These are phyloP conservation scores for Andrena haemorrhoa DNA, from an alignment of 2,888 invertebrate genomes.

Conservation along the genomic window DNA sequence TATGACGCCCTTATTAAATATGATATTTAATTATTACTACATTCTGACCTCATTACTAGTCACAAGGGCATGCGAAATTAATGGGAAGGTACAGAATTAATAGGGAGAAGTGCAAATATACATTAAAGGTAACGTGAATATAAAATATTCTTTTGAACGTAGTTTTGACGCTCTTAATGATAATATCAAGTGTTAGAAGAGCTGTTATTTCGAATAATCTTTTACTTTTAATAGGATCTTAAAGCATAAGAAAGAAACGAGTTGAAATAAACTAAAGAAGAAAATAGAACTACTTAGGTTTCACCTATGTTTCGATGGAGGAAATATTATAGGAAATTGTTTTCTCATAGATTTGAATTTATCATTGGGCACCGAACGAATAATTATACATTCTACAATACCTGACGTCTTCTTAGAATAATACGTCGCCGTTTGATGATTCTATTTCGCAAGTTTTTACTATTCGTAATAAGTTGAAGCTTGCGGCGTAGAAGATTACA, in stretches of 20 bases:
- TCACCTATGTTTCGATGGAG: background rate
- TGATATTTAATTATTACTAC: slow-evolving; percentile 36
- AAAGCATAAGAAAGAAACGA: background rate
- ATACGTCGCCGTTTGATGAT: slow-evolving; percentile 28
- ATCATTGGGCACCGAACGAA: slow-evolving; percentile 12
- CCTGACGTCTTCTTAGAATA: slow-evolving; percentile 5
- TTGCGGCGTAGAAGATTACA: slow-evolving; percentile 35
- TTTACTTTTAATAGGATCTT: too few relatives aligned
- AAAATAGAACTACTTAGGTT: background rate
- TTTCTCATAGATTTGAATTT: background rate
- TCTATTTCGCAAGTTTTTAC: slow-evolving; percentile 38
- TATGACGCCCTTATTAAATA: background rate
- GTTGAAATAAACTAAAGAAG: background rate
- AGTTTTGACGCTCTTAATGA: background rate
- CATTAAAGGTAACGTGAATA: background rate
- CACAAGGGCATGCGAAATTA: slow-evolving; percentile 1
- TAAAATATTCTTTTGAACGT: background rate
- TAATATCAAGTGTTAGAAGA: background rate
- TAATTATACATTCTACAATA: slow-evolving; percentile 20
- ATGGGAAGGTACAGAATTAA: slow-evolving; percentile 34
- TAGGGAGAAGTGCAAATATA: background rate
- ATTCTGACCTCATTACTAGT: slow-evolving; percentile 26
- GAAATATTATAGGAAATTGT: background rate
- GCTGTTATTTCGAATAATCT: background rate
- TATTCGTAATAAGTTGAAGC: slow-evolving; percentile 13